phyloP scores from a whole-genome alignment of 1,140 invertebrate genomes.

The Aphaenogaster rudis region DNA sequence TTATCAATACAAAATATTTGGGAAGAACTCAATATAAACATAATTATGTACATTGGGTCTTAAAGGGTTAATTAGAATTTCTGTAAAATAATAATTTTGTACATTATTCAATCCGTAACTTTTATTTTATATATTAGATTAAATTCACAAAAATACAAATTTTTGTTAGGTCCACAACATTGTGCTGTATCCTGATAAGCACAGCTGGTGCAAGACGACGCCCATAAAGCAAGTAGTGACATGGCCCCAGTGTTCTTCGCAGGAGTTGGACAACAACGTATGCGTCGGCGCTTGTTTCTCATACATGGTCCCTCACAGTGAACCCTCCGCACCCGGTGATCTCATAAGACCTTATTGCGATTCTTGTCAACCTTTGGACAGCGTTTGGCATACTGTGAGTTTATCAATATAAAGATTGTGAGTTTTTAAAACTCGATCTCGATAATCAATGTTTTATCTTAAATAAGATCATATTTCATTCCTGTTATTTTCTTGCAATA shows the following conservation, averaged over 20 bases:
- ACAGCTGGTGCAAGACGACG: slow-evolving; percentile 91
- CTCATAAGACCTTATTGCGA: slow-evolving; percentile 90
- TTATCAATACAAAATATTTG: no score
- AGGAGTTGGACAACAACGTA: slow-evolving; percentile 90
- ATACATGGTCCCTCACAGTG: slow-evolving; percentile 90
- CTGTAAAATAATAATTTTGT: neutral
- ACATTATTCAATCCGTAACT: neutral
- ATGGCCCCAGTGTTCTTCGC: slow-evolving; percentile 88
- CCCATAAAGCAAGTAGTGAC: slow-evolving; percentile 90
- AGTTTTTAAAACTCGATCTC: neutral
- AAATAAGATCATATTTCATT: neutral
- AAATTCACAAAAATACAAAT: neutral
- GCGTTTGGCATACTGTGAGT: slow-evolving; percentile 89
- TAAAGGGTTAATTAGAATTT: neutral
- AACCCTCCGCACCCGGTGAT: slow-evolving; percentile 90
- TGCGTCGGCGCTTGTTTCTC: slow-evolving; percentile 91
- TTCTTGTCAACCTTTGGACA: slow-evolving; percentile 89
- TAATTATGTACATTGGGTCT: no score
- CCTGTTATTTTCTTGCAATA: neutral
- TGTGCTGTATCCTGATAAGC: slow-evolving; percentile 90
- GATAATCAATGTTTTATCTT: neutral
- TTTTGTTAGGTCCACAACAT: slow-evolving; percentile 89
- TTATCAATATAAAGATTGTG: neutral
- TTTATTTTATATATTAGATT: neutral
- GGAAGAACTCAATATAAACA: no score